Evolutionary conservation across 2,888 invertebrate species (phyloP).

Genomic region (Epinotia brunnichana): DNA sequence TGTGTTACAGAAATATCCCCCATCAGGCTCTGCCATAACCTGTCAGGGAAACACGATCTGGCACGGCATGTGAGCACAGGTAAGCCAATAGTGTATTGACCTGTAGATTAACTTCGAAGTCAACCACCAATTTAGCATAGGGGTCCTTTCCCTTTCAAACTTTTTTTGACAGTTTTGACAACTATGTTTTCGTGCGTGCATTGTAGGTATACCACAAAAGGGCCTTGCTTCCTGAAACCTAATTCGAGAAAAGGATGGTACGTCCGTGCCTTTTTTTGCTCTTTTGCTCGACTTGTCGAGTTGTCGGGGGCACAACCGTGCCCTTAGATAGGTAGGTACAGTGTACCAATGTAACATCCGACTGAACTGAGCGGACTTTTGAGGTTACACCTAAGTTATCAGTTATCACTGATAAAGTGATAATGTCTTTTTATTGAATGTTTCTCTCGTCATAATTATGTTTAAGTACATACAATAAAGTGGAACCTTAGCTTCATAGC

Average conservation of each 20-base stretch:
- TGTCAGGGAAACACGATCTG: constrained; percentile 37
- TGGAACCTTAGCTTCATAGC: no score
- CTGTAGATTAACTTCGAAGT: constrained; percentile 35
- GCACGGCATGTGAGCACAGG: constrained; percentile 33
- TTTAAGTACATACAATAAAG: no score
- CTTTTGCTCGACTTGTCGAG: no score
- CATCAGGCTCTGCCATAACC: constrained; percentile 21
- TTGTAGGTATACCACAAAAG: not conserved
- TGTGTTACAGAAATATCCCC: constrained; percentile 25
- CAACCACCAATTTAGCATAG: constrained; percentile 19
- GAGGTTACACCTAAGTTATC: no score
- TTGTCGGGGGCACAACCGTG: no score
- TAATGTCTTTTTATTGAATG: no score
- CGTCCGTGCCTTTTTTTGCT: not conserved
- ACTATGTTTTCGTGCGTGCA: not conserved
- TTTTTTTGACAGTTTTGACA: not conserved
- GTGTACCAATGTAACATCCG: no score
- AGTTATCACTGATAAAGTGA: no score
- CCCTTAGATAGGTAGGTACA: no score
- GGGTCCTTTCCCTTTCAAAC: constrained; percentile 5
- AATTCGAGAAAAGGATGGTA: not conserved
- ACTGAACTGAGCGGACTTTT: no score
- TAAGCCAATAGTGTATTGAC: constrained; percentile 41
- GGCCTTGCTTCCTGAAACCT: not conserved
- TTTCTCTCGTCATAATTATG: no score